Conservation (phyloP, 1,140 invertebrate genomes). For the Listronotus oregonensis region DNA sequence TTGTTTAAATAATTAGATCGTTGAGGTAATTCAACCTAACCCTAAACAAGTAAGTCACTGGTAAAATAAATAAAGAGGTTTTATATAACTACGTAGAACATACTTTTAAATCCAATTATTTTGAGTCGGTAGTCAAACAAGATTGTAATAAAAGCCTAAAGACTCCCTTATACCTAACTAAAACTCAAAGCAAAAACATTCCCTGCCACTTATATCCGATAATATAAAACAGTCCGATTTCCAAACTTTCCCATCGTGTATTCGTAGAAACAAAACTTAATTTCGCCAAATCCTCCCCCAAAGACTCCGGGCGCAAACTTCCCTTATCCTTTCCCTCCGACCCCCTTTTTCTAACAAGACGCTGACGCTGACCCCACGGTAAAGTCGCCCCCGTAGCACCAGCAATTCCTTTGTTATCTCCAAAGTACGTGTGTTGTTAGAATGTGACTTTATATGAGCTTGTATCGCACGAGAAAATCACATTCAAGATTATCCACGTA, state of each 20-base stretch:
- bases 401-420: conserved; percentile 57
- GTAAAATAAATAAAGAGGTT: no score
- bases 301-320: conserved; percentile 26
- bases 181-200: background rate
- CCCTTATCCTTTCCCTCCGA: background rate
- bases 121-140: conserved; percentile 1
- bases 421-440: conserved; percentile 41
- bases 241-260: conserved; percentile 29
- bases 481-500: conserved; percentile 46
- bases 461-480: conserved; percentile 20
- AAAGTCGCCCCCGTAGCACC: conserved; percentile 49
- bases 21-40: no score
- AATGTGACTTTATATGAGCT: conserved; percentile 31
- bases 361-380: conserved; percentile 49
- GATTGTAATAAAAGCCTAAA: conserved; percentile 15
- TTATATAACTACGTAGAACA: no score
- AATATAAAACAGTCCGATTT: conserved; percentile 27
- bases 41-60: no score
- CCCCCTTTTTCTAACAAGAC: conserved; percentile 36
- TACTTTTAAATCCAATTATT: background rate
- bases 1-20: no score
- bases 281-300: conserved; percentile 36
- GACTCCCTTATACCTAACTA: background rate
- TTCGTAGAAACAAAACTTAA: conserved; percentile 40
- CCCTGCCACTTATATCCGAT: conserved; percentile 20